Percentiles rank a stretch among this genome's conserved stretches.
Evolutionary conservation across 2,797 vertebrate genomes (phyloP).

Genomic region (Sebastolobus alascanus): DNA sequence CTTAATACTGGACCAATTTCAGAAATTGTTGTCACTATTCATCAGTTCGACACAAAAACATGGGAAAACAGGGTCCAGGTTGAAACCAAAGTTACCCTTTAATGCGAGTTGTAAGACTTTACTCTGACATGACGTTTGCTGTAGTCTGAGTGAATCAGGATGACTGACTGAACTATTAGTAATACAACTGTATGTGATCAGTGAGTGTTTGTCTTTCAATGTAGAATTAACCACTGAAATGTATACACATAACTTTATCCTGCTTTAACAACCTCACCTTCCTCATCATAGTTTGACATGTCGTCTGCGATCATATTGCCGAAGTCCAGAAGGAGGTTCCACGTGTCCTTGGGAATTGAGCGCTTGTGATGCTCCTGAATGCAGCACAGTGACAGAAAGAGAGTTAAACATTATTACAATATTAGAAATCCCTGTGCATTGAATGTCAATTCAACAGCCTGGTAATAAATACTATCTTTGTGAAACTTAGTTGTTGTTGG

Average conservation of each 20-base stretch:
- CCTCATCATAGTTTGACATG: conserved; percentile 98
- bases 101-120: neutral
- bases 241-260: neutral
- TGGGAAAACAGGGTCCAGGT: too few relatives aligned
- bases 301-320: conserved; percentile 98
- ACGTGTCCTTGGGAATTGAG: conserved; percentile 97
- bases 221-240: neutral
- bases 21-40: too few relatives aligned
- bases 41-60: too few relatives aligned
- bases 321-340: conserved; percentile 98
- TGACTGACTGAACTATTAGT: neutral
- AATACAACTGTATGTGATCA: neutral
- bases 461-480: neutral
- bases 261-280: conserved; percentile 86
- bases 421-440: neutral
- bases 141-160: neutral
- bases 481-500: neutral
- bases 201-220: neutral
- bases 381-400: conserved; percentile 23
- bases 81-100: neutral
- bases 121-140: neutral
- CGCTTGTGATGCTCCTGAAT: conserved; percentile 96
- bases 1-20: too few relatives aligned
- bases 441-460: neutral
- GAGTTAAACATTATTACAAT: neutral